Evolutionary conservation across 2,797 vertebrate species (phyloP), one percentile per base, ranked within the genome.

Genomic region (Gymnodraco acuticeps): DNA sequence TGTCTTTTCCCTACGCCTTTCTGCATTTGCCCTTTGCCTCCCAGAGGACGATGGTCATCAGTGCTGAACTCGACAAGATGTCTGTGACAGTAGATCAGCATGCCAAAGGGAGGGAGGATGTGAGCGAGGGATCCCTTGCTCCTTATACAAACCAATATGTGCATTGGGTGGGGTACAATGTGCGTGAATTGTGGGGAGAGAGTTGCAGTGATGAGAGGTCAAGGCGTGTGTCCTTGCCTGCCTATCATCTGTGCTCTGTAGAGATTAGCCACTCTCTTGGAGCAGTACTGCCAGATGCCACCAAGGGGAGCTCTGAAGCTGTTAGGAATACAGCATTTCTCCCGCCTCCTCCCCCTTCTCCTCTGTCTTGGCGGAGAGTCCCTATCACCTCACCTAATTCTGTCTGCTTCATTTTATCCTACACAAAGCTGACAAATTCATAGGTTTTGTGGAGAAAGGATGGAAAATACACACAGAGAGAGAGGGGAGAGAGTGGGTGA

Each of bases 271-370:
- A 53, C 20, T 73, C 52, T 55, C 43, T 45, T 54, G 42, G 38
- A 62, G 86, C 69, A 80, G 64, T 86, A 48, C 78, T 8, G 0
- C 16, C 3, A 4, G 5, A 33, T 1, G 33, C 92, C 95, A 93
- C 89, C 47, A 75, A 67, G 94, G 59, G 93, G 94, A 87, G 93
- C 92, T 95, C 85, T 92, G 77, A 78, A 65, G 64, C 86, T 93
- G 71, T 63, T 6, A 4, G 20, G 20, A 43, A 10, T 53, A 6
- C 6, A 41, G 3, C 13, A n/a, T 33, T 45, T n/a, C 47, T 51
- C 45, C 43, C 55, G 71, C 1, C 51, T 12, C 65, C 58, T 55
- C 75, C 58, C 20, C 20, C 47, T 23, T 45, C 53, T 48, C 17
- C 63, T 68, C 79, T 82, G 61, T 72, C 64, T 82, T 84, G 81